Conservation (phyloP, 2,797 vertebrate genomes). For the Gymnothorax reevesii region DNA sequence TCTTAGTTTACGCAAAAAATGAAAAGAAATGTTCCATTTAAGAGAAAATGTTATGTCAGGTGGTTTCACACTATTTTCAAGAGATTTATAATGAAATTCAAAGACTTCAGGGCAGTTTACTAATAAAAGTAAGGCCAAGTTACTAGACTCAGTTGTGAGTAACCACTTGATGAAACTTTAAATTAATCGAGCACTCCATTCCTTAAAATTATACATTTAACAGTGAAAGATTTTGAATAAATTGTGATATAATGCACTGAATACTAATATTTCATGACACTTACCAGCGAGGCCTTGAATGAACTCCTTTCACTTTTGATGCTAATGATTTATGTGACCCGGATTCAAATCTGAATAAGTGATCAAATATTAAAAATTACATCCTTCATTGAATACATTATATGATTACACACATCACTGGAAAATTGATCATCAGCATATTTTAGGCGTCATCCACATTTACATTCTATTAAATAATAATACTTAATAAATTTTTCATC, state of each 20-base stretch:
- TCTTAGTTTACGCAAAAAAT: neutral
- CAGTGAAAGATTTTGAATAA: neutral
- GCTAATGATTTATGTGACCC: neutral
- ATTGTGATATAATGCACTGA: neutral
- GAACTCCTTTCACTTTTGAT: neutral
- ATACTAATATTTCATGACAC: neutral
- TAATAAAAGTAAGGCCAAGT: too few species aligned
- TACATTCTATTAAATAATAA: neutral
- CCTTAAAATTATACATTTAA: too few species aligned
- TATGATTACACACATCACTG: neutral
- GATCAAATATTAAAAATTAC: neutral
- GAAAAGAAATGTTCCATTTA: neutral
- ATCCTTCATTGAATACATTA: neutral
- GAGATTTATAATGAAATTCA: too few species aligned
- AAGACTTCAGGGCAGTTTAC: too few species aligned
- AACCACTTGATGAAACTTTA: too few species aligned
- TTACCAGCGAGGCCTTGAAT: neutral
- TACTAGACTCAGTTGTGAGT: too few species aligned
- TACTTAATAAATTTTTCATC: neutral
- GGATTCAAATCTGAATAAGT: neutral
- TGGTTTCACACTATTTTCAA: too few species aligned
- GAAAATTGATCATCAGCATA: neutral
- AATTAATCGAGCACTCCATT: too few species aligned
- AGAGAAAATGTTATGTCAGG: too few species aligned
- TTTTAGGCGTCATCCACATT: neutral